Base-by-base conservation (phyloP, 2,888 invertebrate species). In the Nephrotoma flavescens region DNA sequence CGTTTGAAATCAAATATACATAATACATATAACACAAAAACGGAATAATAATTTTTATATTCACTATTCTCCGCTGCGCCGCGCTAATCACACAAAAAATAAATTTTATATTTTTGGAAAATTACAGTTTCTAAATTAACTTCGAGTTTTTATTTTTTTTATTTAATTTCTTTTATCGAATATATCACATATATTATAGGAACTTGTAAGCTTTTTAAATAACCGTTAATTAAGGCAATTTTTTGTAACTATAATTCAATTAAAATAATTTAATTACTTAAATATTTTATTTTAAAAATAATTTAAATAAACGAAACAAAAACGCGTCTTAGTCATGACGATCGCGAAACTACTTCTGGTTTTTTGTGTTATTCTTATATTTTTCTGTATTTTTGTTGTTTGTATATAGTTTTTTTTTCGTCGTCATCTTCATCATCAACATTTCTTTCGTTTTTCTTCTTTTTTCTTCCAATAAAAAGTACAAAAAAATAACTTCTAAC, bases 291-390 rank as follows among this genome's bases (percentile, higher is more conserved):
- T 52, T 57, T 57, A 57, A 57, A 57, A 57, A 15, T 19, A 71
- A 71, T 71, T 71, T 71, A 71, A 71, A 71, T 71, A 71, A 52
- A 71, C 31, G 71, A 84, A 84, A 84, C 41, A 42, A 84, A 84
- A 42, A 84, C 84, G 84, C 84, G 84, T 84, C 84, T 42, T 42
- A 44, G 15, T 85, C 44, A 44, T 85, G 85, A 85, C 85, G 85
- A 85, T 44, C 85, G 85, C 85, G 85, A 85, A 45, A 85, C 85
- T 85, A 85, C 45, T 45, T 45, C 45, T 85, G 85, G 85, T 45
- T 85, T 44, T 85, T 85, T 19, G 41, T 85, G 83, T 83, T 83
- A 57, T 57, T 57, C 52, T 57, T 57, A 57, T 57, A 57, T 57
- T 57, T 57, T 57, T 2, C 71, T 31, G 71, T 71, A 9, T 71